A percentile compares a stretch with the other conserved stretches of the same genome.
These are phyloP conservation scores for Brachyptera risi DNA, from an alignment of 2,888 invertebrate genomes.

Conservation along the genomic window DNA sequence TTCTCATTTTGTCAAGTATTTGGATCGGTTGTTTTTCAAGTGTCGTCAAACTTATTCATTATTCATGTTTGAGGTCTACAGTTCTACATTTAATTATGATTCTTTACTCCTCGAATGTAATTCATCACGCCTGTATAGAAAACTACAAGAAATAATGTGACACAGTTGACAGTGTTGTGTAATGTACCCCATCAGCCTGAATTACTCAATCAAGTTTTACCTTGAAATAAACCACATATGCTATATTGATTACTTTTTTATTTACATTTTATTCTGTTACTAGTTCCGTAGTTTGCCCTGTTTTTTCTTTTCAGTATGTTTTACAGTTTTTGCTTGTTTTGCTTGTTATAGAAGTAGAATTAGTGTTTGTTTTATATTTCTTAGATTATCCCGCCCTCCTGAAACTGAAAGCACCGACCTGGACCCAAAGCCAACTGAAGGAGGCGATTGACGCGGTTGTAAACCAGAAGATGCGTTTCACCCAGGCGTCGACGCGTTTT, in stretches of 20 bases:
- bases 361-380: constrained; percentile 39
- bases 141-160: too few species aligned
- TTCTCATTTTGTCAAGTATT: too few species aligned
- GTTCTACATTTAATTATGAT: too few species aligned
- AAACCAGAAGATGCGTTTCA: constrained; percentile 71
- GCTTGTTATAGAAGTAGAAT: constrained; percentile 32
- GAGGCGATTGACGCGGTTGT: constrained; percentile 73
- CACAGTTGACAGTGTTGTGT: too few species aligned
- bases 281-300: neutral
- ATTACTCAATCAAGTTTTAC: too few species aligned
- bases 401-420: constrained; percentile 64
- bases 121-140: too few species aligned
- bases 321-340: constrained; percentile 24
- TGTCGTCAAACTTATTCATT: too few species aligned
- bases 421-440: constrained; percentile 69
- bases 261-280: neutral
- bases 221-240: too few species aligned
- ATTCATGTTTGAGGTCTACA: too few species aligned
- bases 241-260: neutral
- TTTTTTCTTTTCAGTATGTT: constrained; percentile 24
- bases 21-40: too few species aligned
- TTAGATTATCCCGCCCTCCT: constrained; percentile 36
- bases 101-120: too few species aligned
- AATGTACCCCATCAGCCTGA: too few species aligned
- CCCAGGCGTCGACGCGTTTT: constrained; percentile 66